A percentile compares a stretch with the other conserved stretches of the same genome.
Conservation (phyloP, 2,113 vertebrate genomes). For the cat (Felis catus) region F.catus_Fca126_mat1.0 CM031422.1:10788501-10789000, state of each 20-base stretch:
- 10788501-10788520: neutral
- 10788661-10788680: neutral
- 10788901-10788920: conserved; percentile 38
- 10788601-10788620: conserved; percentile 47
- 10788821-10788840: conserved; percentile 37
- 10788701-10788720: neutral
- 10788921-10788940: conserved; percentile 41
- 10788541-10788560: neutral
- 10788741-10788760: neutral
- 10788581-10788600: conserved; percentile 20
- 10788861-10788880: conserved; percentile 53
- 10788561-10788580: neutral
- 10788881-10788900: conserved; percentile 66
- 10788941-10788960: conserved; percentile 62
- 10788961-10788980: conserved; percentile 35
- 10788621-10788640: neutral
- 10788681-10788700: neutral
- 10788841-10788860: conserved; percentile 46
- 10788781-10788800: neutral
- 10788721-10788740: neutral
- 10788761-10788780: conserved; percentile 6
- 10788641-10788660: conserved; percentile 27
- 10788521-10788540: neutral
- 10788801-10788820: neutral
- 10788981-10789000: neutral